Base-by-base conservation (phyloP, 92 coral and sea anemone genomes). In the Desmophyllum pertusum region DNA sequence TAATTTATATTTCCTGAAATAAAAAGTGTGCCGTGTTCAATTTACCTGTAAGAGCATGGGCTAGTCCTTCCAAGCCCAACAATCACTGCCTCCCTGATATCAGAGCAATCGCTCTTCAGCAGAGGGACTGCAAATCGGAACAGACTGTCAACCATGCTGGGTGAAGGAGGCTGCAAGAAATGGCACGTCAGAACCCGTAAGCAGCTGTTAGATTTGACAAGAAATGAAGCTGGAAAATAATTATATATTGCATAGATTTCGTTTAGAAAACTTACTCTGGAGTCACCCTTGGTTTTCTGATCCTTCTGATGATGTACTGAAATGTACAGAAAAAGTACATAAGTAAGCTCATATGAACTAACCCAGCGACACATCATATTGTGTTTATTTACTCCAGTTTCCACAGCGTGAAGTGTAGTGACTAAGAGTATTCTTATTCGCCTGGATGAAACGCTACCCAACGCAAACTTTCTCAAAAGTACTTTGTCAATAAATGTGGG, bases 161-260 rank as follows among this genome's bases (percentile, higher is more conserved):
- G 99, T 42, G 99, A 94, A 0, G 99, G 94, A 0, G 99, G 99
- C 99, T 97, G 86, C 1, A n/a, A n/a, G n/a, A n/a, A n/a, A n/a
- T n/a, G n/a, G n/a, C n/a, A n/a, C n/a, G n/a, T n/a, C n/a, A n/a
- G n/a, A n/a, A n/a, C n/a, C n/a, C n/a, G n/a, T n/a, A n/a, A n/a
- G n/a, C n/a, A n/a, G n/a, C n/a, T n/a, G n/a, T n/a, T n/a, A n/a
- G n/a, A n/a, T n/a, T n/a, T n/a, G n/a, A n/a, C n/a, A n/a, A n/a
- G n/a, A n/a, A n/a, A n/a, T n/a, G n/a, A n/a, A n/a, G n/a, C n/a
- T n/a, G n/a, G n/a, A n/a, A n/a, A n/a, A n/a, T n/a, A n/a, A n/a
- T n/a, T n/a, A n/a, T n/a, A n/a, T n/a, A n/a, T n/a, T n/a, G n/a
- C n/a, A n/a, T n/a, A n/a, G n/a, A n/a, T n/a, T 29, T 59, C 33